Evolutionary conservation across 2,113 vertebrate species (phyloP), one percentile per base, ranked within the genome.

Genomic region (Aspidoscelis tigris): DNA sequence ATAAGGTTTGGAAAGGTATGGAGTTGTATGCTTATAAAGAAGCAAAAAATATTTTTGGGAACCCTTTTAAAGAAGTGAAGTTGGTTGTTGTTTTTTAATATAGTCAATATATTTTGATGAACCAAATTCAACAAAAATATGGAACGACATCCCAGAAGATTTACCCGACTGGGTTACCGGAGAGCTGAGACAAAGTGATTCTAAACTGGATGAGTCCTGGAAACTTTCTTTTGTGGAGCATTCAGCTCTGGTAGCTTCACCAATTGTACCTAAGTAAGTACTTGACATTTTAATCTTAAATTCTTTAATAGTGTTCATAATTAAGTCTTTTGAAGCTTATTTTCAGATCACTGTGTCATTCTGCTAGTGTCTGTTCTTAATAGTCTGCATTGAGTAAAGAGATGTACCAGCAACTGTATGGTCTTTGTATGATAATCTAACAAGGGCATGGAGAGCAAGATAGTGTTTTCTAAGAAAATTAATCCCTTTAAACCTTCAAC

Each of bases 61-160:
- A 47, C 9, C 0, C 5, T 61, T 18, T 61, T 61, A 18, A 61
- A 61, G 58, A 61, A 61, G 4, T 3, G 18, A 61, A 77, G 41
- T 0, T 0, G 58, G 8, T 78, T 86, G 20, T 55, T 26, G 0
- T 1, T 79, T 88, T 89, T 93, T 95, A 84, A 94, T 91, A 0
- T 3, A 99, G 98, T 97, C 97, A 7, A 97, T 98, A 93, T 99
- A 98, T 93, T 98, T 97, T 90, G 97, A 98, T 84, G 97, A 98
- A 76, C 96, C 97, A 14, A 93, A 95, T 92, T 89, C 91, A 61
- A 78, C 91, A 76, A 89, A 50, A 66, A 22, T 83, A 9, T 82
- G 4, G 84, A 93, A 82, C 65, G 86, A 91, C 16, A 93, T 85
- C 77, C 76, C 87, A 14, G 94, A 91, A 44, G 80, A 53, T 41